Base-by-base conservation (phyloP, 2,888 invertebrate genomes). In the Vannuccia rotundouncinata region DNA sequence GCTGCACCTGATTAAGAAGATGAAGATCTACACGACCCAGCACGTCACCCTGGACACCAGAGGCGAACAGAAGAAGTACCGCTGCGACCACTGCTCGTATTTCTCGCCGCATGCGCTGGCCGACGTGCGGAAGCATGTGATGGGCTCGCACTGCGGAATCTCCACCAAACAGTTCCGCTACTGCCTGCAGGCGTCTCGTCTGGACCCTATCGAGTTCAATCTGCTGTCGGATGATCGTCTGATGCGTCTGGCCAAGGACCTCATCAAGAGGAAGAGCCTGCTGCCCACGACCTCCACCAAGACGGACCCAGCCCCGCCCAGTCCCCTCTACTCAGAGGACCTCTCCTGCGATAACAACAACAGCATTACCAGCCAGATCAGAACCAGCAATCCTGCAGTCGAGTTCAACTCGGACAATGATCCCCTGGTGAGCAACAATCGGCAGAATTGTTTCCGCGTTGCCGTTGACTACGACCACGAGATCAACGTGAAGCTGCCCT, bases 101-200 rank as follows among this genome's bases (percentile, higher is more conserved):
- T 27, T 22, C 22, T 80, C 80, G 13, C 31, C 29, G 13, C 80
- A 80, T 59, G 77, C 80, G 2, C 59, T 80, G n/a, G 80, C 80
- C 5, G 80, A 80, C 59, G 80, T 80, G 1, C 76, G 80, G 1
- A 80, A 80, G 31, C 80, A 80, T 45, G 59, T 80, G n/a, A 79
- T 80, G 45, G 80, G 80, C 5, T 78, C 78, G 2, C 80, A 80
- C 30, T 80, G 80, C 27, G 77, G 80, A 25, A 78, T 80, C n/a
- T 30, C 30, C 22, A 76, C 80, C 13, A 80, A 78, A 28, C 25
- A 74, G 25, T 79, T 78, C n/a, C 76, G 80, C 10, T 5, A 77
- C 5, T 80, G 80, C 29, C 29, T 80, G n/a, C 76, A 75, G 10
- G 78, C 80, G 29, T 77, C 76, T 31, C 80, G 80, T 1, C 60